Evolutionary conservation across 2,797 vertebrate genomes (phyloP).

Genomic region (Gymnodraco acuticeps): DNA sequence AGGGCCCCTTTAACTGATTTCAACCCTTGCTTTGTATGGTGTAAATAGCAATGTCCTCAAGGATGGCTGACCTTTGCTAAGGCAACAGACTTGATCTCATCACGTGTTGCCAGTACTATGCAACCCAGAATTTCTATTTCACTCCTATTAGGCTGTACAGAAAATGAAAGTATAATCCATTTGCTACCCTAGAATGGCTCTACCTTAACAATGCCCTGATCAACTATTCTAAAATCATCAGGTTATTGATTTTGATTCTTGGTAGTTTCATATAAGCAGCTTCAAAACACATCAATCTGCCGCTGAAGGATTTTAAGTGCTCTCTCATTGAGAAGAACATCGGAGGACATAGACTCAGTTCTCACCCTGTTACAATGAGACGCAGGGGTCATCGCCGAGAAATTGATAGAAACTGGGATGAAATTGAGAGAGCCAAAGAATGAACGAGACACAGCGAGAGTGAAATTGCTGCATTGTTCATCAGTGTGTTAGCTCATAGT

Average conservation of each 20-base stretch:
- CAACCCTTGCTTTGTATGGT: no score
- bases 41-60: not conserved
- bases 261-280: constrained; percentile 50
- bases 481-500: constrained; percentile 66
- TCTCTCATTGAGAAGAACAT: constrained; percentile 44
- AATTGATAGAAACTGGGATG: constrained; percentile 65
- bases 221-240: constrained; percentile 41
- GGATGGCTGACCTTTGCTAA: not conserved
- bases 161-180: constrained; percentile 47
- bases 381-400: constrained; percentile 65
- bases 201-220: constrained; percentile 25
- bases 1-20: no score
- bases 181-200: constrained; percentile 15
- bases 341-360: constrained; percentile 42
- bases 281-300: constrained; percentile 36
- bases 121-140: constrained; percentile 10
- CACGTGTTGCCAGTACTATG: not conserved
- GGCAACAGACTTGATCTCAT: not conserved
- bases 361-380: constrained; percentile 49
- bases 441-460: constrained; percentile 43
- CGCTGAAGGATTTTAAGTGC: constrained; percentile 26
- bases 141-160: constrained; percentile 1
- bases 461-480: constrained; percentile 73
- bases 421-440: constrained; percentile 61
- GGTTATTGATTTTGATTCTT: constrained; percentile 58